Percentiles rank a stretch among this genome's conserved stretches.
These are phyloP conservation scores for Eudasyphora cyanicolor DNA, from an alignment of 2,888 invertebrate genomes.

Conservation along the genomic window DNA sequence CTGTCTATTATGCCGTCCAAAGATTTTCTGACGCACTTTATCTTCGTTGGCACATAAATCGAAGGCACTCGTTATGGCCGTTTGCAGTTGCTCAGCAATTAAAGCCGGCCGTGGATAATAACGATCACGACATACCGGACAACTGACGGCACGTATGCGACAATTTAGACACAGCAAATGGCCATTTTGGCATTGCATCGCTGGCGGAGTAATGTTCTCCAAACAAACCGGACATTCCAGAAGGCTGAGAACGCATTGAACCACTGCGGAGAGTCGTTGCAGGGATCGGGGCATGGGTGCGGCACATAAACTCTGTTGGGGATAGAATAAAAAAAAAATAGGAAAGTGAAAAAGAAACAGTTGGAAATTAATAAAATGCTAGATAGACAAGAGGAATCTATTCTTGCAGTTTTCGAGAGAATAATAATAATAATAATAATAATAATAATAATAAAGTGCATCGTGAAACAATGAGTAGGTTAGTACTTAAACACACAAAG, in stretches of 20 bases:
- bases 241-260: conserved; percentile 81
- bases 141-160: conserved; percentile 82
- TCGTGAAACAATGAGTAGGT: too few species aligned
- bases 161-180: conserved; percentile 84
- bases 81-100: conserved; percentile 82
- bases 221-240: conserved; percentile 85
- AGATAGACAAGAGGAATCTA: too few species aligned
- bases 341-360: conserved; percentile 72
- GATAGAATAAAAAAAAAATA: conserved; percentile 8
- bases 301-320: conserved; percentile 80
- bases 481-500: too few species aligned
- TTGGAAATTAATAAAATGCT: not conserved
- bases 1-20: conserved; percentile 71
- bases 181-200: conserved; percentile 85
- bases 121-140: conserved; percentile 84
- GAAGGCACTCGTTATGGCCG: conserved; percentile 81
- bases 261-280: conserved; percentile 81
- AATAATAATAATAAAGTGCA: too few species aligned
- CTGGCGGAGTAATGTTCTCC: conserved; percentile 83
- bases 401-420: too few species aligned
- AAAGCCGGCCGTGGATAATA: conserved; percentile 81
- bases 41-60: conserved; percentile 79
- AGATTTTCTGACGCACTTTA: conserved; percentile 81
- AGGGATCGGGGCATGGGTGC: conserved; percentile 82
- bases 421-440: too few species aligned